Base-by-base conservation (phyloP, 2,113 vertebrate species). In the Hystrix cristata region DNA sequence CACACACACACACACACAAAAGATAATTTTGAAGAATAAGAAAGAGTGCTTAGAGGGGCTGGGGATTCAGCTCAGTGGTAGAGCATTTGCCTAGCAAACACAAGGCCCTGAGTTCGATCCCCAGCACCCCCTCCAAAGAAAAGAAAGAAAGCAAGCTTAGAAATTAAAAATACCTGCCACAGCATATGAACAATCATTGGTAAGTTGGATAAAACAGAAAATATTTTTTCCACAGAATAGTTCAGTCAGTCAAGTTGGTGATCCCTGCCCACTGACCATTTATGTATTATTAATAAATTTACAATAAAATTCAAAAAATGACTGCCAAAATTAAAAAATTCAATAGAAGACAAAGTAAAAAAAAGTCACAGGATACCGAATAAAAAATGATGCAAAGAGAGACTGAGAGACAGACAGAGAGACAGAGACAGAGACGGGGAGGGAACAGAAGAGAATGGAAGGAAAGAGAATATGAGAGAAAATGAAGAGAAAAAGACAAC, bases 231-330 rank as follows among this genome's bases (percentile, higher is more conserved):
- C 38, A 74, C 38, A 90, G 12, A 43, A 46, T 76, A 96, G 53
- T 23, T 74, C 74, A 71, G 65, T 94, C 72, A 93, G 34, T 95
- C 78, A 96, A 84, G n/a, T 94, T 97, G 87, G 14, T 87, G 38
- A 94, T 95, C 43, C 81, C 83, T 96, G 88, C 95, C 76, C 71
- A 46, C 84, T 92, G 95, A 90, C 31, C 34, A 65, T 92, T 95
- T 97, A 55, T 96, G 81, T 53, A 85, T 96, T 97, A 80, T 91
- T 97, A 97, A 98, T 97, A 97, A 97, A 98, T 96, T 94, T 96
- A 69, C 2, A 81, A 94, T 59, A 96, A 95, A 95, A 92, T 83
- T 2, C 38, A 38, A 38, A 38, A 38, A 86, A 85, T 38, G 38
- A 91, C 46, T 62, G 3, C 3, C 43, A 71, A 91, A 79, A 83